Evolutionary conservation across 2,113 vertebrate species (phyloP).

Genomic region (Meleagris gallopavo): DNA sequence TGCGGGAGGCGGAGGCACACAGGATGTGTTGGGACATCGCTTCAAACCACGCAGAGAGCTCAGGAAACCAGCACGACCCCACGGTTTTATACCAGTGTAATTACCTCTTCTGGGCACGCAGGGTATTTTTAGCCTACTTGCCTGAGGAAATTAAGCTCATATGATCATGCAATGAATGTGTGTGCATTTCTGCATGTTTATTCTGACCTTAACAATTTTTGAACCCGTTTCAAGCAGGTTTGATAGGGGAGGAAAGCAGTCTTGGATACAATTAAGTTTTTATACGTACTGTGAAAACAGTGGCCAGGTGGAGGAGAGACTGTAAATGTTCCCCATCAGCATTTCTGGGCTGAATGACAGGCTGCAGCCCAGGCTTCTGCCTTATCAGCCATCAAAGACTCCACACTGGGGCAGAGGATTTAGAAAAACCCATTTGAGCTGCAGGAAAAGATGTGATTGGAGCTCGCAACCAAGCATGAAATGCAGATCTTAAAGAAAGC

Average conservation of each 20-base stretch:
- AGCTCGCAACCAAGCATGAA: not conserved
- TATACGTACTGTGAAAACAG: not conserved
- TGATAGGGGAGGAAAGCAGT: conserved; percentile 12
- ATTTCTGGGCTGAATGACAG: not conserved
- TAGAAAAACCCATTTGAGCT: not conserved
- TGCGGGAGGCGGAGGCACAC: not conserved
- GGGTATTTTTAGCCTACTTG: conserved; percentile 53
- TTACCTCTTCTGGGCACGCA: not conserved
- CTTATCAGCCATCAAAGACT: conserved; percentile 18
- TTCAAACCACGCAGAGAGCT: not conserved
- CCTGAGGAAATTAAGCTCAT: conserved; percentile 58
- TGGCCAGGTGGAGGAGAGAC: conserved; percentile 10
- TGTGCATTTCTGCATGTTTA: conserved; percentile 25
- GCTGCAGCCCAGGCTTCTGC: not conserved
- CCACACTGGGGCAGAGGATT: not conserved
- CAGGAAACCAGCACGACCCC: not conserved
- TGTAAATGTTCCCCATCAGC: not conserved
- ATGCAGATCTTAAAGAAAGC: conserved; percentile 37
- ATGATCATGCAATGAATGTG: conserved; percentile 41
- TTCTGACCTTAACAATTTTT: conserved; percentile 52
- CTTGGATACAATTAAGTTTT: conserved; percentile 14
- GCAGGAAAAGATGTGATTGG: not conserved
- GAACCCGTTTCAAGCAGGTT: conserved; percentile 1
- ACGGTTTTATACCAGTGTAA: not conserved
- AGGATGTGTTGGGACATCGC: not conserved